Evolutionary conservation across 1,140 invertebrate genomes (phyloP).

Genomic region (Lordiphosa stackelbergi): DNA sequence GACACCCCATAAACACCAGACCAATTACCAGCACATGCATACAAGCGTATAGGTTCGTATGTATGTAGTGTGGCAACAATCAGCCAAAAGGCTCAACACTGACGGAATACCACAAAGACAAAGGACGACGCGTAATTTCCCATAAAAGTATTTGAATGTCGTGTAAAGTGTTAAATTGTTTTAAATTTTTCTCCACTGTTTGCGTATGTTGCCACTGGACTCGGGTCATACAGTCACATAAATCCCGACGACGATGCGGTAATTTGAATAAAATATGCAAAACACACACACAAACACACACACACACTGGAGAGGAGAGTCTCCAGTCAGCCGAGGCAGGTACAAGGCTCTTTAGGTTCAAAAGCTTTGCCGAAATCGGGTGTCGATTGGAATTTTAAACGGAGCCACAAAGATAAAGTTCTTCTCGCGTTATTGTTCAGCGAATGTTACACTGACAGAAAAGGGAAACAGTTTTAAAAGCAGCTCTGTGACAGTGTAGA

Average conservation of each 20-base stretch:
- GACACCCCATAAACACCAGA: slow-evolving; percentile 67
- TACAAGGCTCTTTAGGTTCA: slow-evolving; percentile 13
- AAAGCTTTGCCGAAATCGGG: slow-evolving; percentile 58
- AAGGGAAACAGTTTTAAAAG: no score
- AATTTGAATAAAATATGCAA: slow-evolving; percentile 74
- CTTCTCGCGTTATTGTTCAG: background rate
- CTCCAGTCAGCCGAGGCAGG: background rate
- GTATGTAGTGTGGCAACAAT: slow-evolving; percentile 37
- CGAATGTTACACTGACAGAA: no score
- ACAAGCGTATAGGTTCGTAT: slow-evolving; percentile 1
- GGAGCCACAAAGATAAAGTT: slow-evolving; percentile 61
- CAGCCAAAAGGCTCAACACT: slow-evolving; percentile 32
- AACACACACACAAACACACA: slow-evolving; percentile 10
- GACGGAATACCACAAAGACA: slow-evolving; percentile 37
- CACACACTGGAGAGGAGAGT: background rate
- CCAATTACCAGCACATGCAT: slow-evolving; percentile 40
- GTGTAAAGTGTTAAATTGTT: slow-evolving; percentile 75
- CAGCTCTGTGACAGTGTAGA: no score
- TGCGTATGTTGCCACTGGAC: slow-evolving; percentile 18
- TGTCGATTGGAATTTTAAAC: slow-evolving; percentile 77
- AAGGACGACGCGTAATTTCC: slow-evolving; percentile 51
- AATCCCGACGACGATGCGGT: slow-evolving; percentile 54
- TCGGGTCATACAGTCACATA: slow-evolving; percentile 55
- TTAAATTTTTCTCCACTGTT: slow-evolving; percentile 53
- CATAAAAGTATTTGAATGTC: slow-evolving; percentile 74